A percentile compares a stretch with the other conserved stretches of the same genome.
Evolutionary conservation across 1,140 invertebrate species (phyloP).

Genomic region (Nasonia vitripennis): DNA sequence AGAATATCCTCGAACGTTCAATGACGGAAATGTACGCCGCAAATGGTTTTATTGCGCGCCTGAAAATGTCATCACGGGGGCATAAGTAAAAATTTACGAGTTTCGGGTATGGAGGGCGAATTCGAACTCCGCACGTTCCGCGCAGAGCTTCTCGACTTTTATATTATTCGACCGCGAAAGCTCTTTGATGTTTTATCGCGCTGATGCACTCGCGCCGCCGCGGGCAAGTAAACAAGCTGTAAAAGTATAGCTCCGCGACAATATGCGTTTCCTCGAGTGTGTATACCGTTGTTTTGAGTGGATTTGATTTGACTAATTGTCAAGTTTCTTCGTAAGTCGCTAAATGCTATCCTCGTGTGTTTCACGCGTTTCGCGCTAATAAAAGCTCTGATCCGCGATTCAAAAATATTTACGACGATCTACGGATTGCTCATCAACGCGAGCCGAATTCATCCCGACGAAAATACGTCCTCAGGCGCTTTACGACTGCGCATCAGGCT

Average conservation of each 20-base stretch:
- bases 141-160: too few species aligned
- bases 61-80: not conserved
- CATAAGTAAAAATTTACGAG: slow-evolving; percentile 4
- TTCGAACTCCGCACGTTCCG: not conserved
- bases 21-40: not conserved
- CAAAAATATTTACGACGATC: too few species aligned
- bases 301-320: not conserved
- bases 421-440: too few species aligned
- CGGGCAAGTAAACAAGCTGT: not conserved
- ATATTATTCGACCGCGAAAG: not conserved
- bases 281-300: too few species aligned
- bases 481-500: not conserved
- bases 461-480: not conserved
- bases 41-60: not conserved
- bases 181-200: not conserved
- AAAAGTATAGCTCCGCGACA: not conserved
- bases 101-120: not conserved
- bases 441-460: not conserved
- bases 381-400: too few species aligned
- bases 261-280: not conserved
- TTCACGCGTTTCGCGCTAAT: too few species aligned
- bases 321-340: not conserved
- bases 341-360: not conserved
- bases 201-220: not conserved
- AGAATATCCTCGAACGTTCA: not conserved